Conservation (phyloP, 2,888 invertebrate species). For the Gerosis bhagava region DNA sequence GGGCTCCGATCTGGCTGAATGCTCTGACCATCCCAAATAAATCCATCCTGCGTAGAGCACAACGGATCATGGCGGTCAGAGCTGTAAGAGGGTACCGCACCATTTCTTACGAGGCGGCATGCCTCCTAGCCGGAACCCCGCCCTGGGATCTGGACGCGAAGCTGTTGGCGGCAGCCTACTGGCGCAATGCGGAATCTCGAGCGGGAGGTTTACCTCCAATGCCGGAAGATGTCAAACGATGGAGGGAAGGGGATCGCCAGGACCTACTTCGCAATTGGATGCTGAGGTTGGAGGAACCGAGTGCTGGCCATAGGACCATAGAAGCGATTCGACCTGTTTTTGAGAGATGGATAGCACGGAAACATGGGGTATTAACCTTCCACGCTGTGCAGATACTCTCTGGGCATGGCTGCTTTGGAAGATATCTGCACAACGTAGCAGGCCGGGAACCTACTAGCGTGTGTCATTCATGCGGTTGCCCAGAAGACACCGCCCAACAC, state of each 20-base stretch:
- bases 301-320: background rate
- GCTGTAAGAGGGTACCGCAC: slow-evolving; percentile 3
- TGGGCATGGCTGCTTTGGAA: background rate
- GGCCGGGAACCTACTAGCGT: background rate
- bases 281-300: background rate
- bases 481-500: slow-evolving; percentile 1
- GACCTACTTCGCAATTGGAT: background rate
- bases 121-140: background rate
- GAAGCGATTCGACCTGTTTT: background rate
- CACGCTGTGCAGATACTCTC: background rate
- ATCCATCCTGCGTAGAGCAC: background rate
- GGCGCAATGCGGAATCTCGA: background rate
- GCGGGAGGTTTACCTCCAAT: background rate
- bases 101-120: background rate
- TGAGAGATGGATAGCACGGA: background rate
- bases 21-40: background rate
- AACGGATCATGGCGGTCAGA: background rate
- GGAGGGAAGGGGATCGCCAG: background rate
- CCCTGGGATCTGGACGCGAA: slow-evolving; percentile 2
- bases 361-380: background rate
- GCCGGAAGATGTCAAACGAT: background rate
- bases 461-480: no score
- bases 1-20: no score
- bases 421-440: background rate
- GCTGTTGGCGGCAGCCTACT: background rate